phyloP scores from a whole-genome alignment of 2,113 vertebrate species.

The Colaptes auratus region DNA sequence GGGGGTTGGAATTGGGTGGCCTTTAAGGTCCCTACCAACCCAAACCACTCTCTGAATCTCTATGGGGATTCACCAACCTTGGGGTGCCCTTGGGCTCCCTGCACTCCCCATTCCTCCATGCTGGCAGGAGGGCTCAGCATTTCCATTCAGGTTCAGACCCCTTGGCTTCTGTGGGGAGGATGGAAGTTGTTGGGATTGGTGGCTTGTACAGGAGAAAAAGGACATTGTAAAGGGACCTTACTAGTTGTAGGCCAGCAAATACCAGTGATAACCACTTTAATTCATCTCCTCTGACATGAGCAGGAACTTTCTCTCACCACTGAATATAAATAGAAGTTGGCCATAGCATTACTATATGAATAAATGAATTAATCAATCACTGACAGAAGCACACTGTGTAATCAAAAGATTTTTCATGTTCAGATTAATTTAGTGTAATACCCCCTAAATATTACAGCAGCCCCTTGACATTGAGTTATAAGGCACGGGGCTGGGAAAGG shows the following conservation, averaged over 20 bases:
- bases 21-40: too few species aligned
- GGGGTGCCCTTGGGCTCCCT: not conserved
- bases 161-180: not conserved
- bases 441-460: constrained; percentile 82
- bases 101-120: not conserved
- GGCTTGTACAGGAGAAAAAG: not conserved
- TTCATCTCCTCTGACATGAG: constrained; percentile 59
- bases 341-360: constrained; percentile 74
- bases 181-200: not conserved
- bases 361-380: constrained; percentile 83
- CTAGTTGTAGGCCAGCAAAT: not conserved
- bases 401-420: constrained; percentile 83
- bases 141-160: not conserved
- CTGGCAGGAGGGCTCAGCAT: not conserved
- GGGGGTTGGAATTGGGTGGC: too few species aligned
- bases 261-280: constrained; percentile 51
- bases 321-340: constrained; percentile 78
- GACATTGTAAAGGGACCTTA: not conserved
- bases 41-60: too few species aligned
- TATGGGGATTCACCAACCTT: not conserved
- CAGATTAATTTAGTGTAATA: constrained; percentile 83
- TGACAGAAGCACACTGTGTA: constrained; percentile 76
- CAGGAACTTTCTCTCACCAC: constrained; percentile 65
- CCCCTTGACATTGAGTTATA: constrained; percentile 79
- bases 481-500: constrained; percentile 16